Evolutionary conservation across 2,888 invertebrate species (phyloP).

Genomic region (Pristionchus maxplancki): DNA sequence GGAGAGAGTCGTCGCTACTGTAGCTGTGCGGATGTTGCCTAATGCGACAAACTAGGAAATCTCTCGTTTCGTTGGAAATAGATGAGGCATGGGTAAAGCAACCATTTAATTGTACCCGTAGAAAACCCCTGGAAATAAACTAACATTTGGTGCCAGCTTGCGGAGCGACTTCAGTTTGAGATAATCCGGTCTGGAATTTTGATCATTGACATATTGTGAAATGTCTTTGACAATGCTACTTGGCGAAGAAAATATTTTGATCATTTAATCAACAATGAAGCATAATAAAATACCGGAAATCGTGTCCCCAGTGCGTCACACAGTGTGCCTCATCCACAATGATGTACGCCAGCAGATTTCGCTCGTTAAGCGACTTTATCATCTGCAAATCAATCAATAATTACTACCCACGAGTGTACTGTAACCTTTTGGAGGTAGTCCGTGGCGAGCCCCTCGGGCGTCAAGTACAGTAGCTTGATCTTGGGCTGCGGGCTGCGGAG

Average conservation of each 20-base stretch:
- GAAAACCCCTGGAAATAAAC: not conserved
- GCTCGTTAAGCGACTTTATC: conserved; percentile 83
- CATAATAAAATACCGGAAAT: conserved; percentile 82
- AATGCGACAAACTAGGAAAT: not conserved
- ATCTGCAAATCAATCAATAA: conserved; percentile 47
- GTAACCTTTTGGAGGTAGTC: conserved; percentile 76
- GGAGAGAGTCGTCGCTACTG: too few species aligned
- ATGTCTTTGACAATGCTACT: too few species aligned
- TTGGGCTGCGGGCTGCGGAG: conserved; percentile 81
- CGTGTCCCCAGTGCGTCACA: conserved; percentile 99
- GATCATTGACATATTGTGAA: too few species aligned
- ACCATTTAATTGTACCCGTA: too few species aligned
- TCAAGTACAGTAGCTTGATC: conserved; percentile 92
- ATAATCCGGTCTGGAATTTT: conserved; percentile 87
- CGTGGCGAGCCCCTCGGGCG: conserved; percentile 95
- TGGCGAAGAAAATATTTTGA: too few species aligned
- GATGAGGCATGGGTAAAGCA: too few species aligned
- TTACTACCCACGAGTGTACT: not conserved
- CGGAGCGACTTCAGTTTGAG: conserved; percentile 88
- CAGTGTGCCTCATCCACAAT: conserved; percentile 98
- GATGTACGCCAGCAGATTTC: conserved; percentile 89
- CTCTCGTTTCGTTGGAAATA: not conserved
- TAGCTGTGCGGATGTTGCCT: too few species aligned
- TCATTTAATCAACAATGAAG: too few species aligned
- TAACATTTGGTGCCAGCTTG: conserved; percentile 83